phyloP scores from a whole-genome alignment of 2,888 invertebrate species.

The Fragum whitleyi region DNA sequence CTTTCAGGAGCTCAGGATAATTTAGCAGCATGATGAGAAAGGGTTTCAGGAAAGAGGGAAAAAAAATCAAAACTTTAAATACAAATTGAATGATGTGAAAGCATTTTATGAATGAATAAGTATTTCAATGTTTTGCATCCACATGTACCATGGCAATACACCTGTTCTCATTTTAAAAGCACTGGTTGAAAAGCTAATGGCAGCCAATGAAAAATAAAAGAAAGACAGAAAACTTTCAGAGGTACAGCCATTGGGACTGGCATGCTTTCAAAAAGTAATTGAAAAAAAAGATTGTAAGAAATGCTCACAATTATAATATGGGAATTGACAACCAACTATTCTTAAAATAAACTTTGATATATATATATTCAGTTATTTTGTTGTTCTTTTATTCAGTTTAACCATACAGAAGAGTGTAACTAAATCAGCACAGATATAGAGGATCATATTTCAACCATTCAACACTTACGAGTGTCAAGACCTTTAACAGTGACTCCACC shows the following conservation, averaged over 20 bases:
- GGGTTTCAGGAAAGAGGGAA: too few species aligned
- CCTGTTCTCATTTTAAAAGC: background rate
- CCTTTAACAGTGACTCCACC: conserved; percentile 92
- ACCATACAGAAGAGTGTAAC: too few species aligned
- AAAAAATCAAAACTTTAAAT: too few species aligned
- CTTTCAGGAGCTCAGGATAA: too few species aligned
- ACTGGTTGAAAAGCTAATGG: background rate
- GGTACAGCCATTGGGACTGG: background rate
- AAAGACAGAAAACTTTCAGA: background rate
- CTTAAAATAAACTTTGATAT: too few species aligned
- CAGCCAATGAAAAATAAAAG: background rate
- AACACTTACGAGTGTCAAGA: conserved; percentile 93
- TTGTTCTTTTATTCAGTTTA: too few species aligned
- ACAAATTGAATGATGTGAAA: too few species aligned
- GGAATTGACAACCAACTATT: background rate
- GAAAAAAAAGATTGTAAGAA: background rate
- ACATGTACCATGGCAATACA: background rate
- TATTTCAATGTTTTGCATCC: background rate
- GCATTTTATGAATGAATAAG: too few species aligned
- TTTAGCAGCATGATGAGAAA: too few species aligned
- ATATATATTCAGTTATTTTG: too few species aligned
- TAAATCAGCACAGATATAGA: background rate
- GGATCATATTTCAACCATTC: background rate
- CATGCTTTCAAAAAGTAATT: conserved; percentile 7
- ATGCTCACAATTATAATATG: conserved; percentile 1